Evolutionary conservation across 2,888 invertebrate species (phyloP).

Genomic region (Poecilus cupreus): DNA sequence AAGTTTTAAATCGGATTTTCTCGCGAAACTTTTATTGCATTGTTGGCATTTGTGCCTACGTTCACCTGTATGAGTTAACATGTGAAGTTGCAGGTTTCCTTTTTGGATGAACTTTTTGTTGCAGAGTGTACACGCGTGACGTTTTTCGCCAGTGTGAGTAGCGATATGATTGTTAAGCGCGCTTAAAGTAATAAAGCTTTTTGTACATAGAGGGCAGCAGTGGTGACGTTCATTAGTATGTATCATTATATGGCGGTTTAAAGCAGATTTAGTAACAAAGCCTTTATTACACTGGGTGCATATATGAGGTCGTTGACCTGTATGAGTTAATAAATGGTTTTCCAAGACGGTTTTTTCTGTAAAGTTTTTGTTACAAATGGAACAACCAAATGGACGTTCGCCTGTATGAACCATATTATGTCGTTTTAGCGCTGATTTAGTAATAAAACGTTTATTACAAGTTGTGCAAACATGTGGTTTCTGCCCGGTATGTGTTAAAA

Average conservation of each 20-base stretch:
- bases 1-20: constrained; percentile 31
- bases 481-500: constrained; percentile 12
- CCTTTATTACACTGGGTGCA: constrained; percentile 30
- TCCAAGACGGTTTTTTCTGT: constrained; percentile 29
- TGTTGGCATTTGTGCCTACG: background rate
- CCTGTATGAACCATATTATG: constrained; percentile 30
- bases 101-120: constrained; percentile 42
- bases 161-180: constrained; percentile 38
- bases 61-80: constrained; percentile 35
- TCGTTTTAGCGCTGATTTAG: constrained; percentile 21
- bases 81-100: constrained; percentile 26
- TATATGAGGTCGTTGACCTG: constrained; percentile 14
- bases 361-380: constrained; percentile 7
- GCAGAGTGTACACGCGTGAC: constrained; percentile 14
- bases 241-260: constrained; percentile 29
- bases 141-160: constrained; percentile 16
- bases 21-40: constrained; percentile 2
- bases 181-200: constrained; percentile 34
- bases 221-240: constrained; percentile 27
- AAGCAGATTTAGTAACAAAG: constrained; percentile 7
- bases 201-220: background rate
- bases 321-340: constrained; percentile 44
- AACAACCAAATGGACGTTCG: constrained; percentile 2
- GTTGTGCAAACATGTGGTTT: constrained; percentile 9
- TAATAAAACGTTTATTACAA: constrained; percentile 44